Percentiles rank a stretch among this genome's conserved stretches.
Evolutionary conservation across 2,888 invertebrate species (phyloP).

Genomic region (Caenorhabditis sp.): DNA sequence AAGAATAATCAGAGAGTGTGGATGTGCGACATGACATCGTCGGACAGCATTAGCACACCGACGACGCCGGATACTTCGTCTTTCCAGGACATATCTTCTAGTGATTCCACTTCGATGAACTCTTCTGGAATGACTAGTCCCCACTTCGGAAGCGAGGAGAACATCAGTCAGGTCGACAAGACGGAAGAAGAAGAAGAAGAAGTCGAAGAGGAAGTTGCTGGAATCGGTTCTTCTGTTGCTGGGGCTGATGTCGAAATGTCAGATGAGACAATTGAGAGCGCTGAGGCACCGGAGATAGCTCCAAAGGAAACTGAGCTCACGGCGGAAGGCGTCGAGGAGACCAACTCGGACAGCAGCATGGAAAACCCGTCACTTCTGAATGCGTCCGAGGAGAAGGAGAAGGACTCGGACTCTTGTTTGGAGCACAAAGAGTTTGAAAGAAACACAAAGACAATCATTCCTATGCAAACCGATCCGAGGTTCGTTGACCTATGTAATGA

Average conservation of each 20-base stretch:
- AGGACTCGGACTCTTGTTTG: too few relatives aligned
- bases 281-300: not conserved
- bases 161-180: slow-evolving; percentile 23
- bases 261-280: slow-evolving; percentile 21
- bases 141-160: slow-evolving; percentile 33
- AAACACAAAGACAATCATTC: slow-evolving; percentile 35
- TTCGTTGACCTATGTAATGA: slow-evolving; percentile 4
- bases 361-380: too few relatives aligned
- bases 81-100: slow-evolving; percentile 19
- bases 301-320: too few relatives aligned
- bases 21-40: slow-evolving; percentile 56
- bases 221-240: not conserved
- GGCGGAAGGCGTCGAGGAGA: not conserved
- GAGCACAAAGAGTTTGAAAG: slow-evolving; percentile 2
- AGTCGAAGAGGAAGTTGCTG: slow-evolving; percentile 4
- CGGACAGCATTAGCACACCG: too few relatives aligned
- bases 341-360: not conserved
- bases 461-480: slow-evolving; percentile 45
- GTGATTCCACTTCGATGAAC: slow-evolving; percentile 36
- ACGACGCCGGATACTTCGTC: slow-evolving; percentile 29
- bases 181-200: slow-evolving; percentile 25
- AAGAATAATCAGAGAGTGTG: slow-evolving; percentile 47
- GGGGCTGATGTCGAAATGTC: slow-evolving; percentile 16
- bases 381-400: not conserved
- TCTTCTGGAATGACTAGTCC: slow-evolving; percentile 41